Conservation (phyloP, 2,797 vertebrate species). For the Siniperca obscura region DNA sequence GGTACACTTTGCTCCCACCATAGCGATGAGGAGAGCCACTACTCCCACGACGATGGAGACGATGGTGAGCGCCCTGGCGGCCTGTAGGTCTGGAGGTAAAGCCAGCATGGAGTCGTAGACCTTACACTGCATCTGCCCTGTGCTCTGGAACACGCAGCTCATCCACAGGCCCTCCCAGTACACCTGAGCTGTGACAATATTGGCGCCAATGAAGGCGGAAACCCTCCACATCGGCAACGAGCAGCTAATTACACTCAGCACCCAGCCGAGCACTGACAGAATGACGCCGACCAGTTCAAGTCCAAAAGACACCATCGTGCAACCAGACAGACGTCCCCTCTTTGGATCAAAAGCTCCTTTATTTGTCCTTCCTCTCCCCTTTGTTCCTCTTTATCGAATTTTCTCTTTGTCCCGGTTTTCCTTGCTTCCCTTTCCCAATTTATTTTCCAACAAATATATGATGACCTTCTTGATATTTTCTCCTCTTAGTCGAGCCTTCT, state of each 20-base stretch:
- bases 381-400: background rate
- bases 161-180: constrained; percentile 94
- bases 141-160: constrained; percentile 92
- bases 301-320: constrained; percentile 85
- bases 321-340: background rate
- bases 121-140: constrained; percentile 93
- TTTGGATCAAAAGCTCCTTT: constrained; percentile 5
- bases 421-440: background rate
- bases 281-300: constrained; percentile 89
- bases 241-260: constrained; percentile 88
- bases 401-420: background rate
- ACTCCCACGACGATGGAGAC: constrained; percentile 87
- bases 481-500: constrained; percentile 5
- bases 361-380: constrained; percentile 10
- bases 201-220: constrained; percentile 92
- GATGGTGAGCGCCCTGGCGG: constrained; percentile 89
- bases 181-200: constrained; percentile 92
- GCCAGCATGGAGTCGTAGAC: constrained; percentile 91
- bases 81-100: constrained; percentile 90
- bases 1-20: constrained; percentile 94
- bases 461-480: constrained; percentile 5
- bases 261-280: constrained; percentile 89
- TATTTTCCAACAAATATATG: background rate
- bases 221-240: constrained; percentile 94
- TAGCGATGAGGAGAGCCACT: constrained; percentile 88